Conservation (phyloP, 2,888 invertebrate species). For the Margaritifera margaritifera region DNA sequence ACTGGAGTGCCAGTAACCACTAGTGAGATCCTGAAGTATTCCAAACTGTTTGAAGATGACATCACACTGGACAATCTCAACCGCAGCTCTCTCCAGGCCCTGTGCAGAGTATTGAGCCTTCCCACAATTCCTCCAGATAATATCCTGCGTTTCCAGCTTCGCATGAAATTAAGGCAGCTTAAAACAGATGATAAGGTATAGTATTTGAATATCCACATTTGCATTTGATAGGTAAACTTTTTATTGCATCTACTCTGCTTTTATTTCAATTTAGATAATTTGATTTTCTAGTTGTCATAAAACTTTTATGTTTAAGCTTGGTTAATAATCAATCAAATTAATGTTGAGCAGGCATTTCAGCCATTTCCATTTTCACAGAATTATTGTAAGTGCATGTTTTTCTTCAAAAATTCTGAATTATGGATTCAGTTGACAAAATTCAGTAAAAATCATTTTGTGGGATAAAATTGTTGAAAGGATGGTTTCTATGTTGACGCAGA, state of each 20-base stretch:
- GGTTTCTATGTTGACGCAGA: no score
- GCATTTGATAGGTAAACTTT: neutral
- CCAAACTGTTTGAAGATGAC: conserved; percentile 98
- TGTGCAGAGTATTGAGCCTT: conserved; percentile 91
- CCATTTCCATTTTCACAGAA: no score
- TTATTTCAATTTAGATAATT: no score
- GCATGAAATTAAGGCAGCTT: conserved; percentile 92
- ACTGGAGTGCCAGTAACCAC: conserved; percentile 85
- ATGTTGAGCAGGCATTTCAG: no score
- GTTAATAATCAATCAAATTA: no score
- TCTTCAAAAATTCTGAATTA: no score
- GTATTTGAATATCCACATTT: neutral
- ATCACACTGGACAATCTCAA: conserved; percentile 95
- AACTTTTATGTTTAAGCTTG: no score
- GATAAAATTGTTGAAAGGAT: neutral
- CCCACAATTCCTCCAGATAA: conserved; percentile 86
- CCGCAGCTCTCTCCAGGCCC: conserved; percentile 89
- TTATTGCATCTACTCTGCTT: neutral
- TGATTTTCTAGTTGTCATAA: no score
- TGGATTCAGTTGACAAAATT: neutral
- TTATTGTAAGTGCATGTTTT: no score
- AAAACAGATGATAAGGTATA: conserved; percentile 90
- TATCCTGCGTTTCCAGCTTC: conserved; percentile 91
- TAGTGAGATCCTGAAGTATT: conserved; percentile 96
- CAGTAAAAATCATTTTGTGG: neutral